Percentiles rank a stretch among this genome's conserved stretches.
phyloP scores from a whole-genome alignment of 2,113 vertebrate genomes.

The Condylura cristata region DNA sequence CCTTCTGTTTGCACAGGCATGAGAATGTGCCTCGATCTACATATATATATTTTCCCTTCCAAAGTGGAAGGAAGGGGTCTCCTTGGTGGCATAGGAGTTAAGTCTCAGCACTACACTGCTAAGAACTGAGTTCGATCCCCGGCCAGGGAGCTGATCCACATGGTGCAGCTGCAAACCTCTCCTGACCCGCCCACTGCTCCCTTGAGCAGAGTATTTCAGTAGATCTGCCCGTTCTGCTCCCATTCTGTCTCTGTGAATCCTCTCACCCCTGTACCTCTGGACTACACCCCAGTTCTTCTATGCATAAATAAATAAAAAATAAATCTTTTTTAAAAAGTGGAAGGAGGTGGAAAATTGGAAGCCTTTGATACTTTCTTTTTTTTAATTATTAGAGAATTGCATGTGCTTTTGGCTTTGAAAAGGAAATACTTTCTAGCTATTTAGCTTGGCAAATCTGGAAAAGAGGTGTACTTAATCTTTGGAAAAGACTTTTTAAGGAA shows the following conservation, averaged over 20 bases:
- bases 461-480: conserved; percentile 49
- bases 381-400: background rate
- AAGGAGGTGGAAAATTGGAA: background rate
- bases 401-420: conserved; percentile 33
- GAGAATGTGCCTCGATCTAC: background rate
- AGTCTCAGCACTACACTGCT: too few relatives aligned
- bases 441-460: conserved; percentile 35
- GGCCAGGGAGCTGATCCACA: too few relatives aligned
- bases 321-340: background rate
- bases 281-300: too few relatives aligned
- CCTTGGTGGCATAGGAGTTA: background rate
- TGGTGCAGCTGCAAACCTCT: too few relatives aligned
- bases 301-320: too few relatives aligned
- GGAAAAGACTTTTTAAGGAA: conserved; percentile 62
- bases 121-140: too few relatives aligned
- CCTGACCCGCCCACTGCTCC: too few relatives aligned
- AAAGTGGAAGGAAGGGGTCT: background rate
- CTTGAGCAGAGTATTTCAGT: too few relatives aligned
- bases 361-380: background rate
- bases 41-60: background rate
- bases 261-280: too few relatives aligned
- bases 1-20: background rate
- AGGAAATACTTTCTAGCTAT: conserved; percentile 49
- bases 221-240: too few relatives aligned
- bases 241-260: too few relatives aligned